Evolutionary conservation across 2,888 invertebrate genomes (phyloP).

Genomic region (Drymonia ruficornis): DNA sequence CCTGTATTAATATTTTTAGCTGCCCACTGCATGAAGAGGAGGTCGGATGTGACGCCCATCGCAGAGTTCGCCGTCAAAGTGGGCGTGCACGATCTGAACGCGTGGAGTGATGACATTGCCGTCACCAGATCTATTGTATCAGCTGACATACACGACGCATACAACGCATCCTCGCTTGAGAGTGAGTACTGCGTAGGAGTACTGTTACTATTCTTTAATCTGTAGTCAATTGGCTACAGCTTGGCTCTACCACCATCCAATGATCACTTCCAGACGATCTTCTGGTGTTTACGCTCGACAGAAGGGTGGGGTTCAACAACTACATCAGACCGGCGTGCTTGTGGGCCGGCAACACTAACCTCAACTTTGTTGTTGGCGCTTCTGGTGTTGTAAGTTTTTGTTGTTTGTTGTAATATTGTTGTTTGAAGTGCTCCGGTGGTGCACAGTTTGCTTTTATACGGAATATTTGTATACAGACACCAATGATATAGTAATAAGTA

Average conservation of each 20-base stretch:
- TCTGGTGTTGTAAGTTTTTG: constrained; percentile 66
- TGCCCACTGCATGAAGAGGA: constrained; percentile 78
- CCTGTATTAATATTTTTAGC: too few relatives aligned
- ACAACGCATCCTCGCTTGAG: constrained; percentile 59
- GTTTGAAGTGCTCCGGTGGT: too few relatives aligned
- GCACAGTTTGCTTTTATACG: too few relatives aligned
- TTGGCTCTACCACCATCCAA: too few relatives aligned
- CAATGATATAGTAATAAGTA: too few relatives aligned
- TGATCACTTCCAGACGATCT: constrained; percentile 82
- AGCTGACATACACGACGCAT: constrained; percentile 65
- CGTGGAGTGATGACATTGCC: constrained; percentile 77
- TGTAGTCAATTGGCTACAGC: too few relatives aligned
- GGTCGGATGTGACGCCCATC: constrained; percentile 53
- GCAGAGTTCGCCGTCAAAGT: constrained; percentile 71
- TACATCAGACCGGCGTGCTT: constrained; percentile 85
- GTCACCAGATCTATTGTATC: constrained; percentile 68
- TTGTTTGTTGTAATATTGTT: neutral
- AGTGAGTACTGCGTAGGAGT: too few relatives aligned
- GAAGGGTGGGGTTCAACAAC: constrained; percentile 73
- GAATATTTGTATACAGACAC: too few relatives aligned
- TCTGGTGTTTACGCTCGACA: constrained; percentile 78
- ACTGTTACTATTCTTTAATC: too few relatives aligned
- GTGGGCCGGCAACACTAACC: constrained; percentile 76
- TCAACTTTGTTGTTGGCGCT: constrained; percentile 63
- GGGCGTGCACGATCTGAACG: constrained; percentile 74